Percentiles rank a stretch among this genome's conserved stretches.
These are phyloP conservation scores for Ophioderma brevispina DNA, from an alignment of 35 echinoderm and acorn worm species.

Conservation along the genomic window DNA sequence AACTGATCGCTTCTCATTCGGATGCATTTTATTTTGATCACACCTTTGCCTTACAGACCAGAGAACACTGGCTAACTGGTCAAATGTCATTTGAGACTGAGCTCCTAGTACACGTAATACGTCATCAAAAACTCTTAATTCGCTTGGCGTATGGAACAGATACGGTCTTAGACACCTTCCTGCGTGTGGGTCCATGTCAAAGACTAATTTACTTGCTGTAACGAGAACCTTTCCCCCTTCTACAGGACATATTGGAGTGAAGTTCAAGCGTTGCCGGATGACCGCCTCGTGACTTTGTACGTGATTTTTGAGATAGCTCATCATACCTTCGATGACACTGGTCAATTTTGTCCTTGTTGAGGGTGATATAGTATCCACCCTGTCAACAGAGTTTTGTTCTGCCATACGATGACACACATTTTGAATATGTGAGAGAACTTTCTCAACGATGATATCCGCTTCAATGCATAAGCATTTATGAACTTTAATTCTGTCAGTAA, in stretches of 20 bases:
- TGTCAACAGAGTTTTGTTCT: slow-evolving; percentile 3
- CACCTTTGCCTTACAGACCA: neutral
- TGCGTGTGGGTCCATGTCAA: neutral
- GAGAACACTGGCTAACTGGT: slow-evolving; percentile 21
- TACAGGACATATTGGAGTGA: slow-evolving; percentile 17
- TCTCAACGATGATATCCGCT: neutral
- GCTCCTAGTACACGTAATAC: neutral
- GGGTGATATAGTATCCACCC: neutral
- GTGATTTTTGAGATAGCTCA: neutral
- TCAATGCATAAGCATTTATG: slow-evolving; percentile 28
- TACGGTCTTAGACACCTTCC: neutral
- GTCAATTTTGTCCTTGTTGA: neutral
- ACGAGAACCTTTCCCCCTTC: slow-evolving; percentile 2
- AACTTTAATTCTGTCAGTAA: neutral
- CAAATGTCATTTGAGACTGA: neutral
- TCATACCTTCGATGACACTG: neutral
- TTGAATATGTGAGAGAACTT: neutral
- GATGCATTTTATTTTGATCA: neutral
- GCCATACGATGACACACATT: slow-evolving; percentile 2
- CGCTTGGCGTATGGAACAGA: slow-evolving; percentile 6
- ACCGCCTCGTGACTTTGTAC: neutral
- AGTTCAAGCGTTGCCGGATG: neutral
- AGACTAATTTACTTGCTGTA: slow-evolving; percentile 1
- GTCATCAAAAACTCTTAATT: slow-evolving; percentile 11
- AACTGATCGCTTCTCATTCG: neutral